Evolutionary conservation across 2,888 invertebrate genomes (phyloP).

Genomic region (Erebia aethiops): DNA sequence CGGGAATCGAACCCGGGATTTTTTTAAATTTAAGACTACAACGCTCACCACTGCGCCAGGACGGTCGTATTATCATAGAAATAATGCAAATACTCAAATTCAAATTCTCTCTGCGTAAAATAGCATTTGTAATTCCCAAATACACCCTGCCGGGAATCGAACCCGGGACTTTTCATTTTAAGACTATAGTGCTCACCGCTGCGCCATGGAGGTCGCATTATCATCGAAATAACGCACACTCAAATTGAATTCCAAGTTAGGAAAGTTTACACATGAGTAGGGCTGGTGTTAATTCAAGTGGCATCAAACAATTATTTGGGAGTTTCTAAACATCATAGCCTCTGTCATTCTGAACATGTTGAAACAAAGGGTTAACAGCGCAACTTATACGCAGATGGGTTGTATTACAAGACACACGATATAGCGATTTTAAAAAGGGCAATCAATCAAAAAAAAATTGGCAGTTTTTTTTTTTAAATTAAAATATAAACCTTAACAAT

Average conservation of each 20-base stretch:
- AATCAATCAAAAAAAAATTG: too few species aligned
- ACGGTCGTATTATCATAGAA: not conserved
- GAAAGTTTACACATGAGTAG: constrained; percentile 16
- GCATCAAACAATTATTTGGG: constrained; percentile 39
- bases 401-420: not conserved
- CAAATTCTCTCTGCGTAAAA: not conserved
- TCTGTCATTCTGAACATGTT: constrained; percentile 37
- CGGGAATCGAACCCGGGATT: too few species aligned
- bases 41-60: too few species aligned
- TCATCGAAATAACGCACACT: not conserved
- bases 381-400: constrained; percentile 20
- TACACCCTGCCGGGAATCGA: too few species aligned
- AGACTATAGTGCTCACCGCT: too few species aligned
- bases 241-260: not conserved
- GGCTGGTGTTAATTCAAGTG: constrained; percentile 33
- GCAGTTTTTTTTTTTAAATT: too few species aligned
- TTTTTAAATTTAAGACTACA: too few species aligned
- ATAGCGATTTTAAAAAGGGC: not conserved
- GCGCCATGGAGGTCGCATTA: too few species aligned
- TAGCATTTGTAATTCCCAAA: too few species aligned
- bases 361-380: constrained; percentile 37
- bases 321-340: constrained; percentile 37
- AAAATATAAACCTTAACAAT: too few species aligned
- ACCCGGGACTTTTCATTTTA: too few species aligned
- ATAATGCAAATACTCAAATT: constrained; percentile 3